Conservation (phyloP, 2,888 invertebrate genomes). For the Ferrisia virgata region DNA sequence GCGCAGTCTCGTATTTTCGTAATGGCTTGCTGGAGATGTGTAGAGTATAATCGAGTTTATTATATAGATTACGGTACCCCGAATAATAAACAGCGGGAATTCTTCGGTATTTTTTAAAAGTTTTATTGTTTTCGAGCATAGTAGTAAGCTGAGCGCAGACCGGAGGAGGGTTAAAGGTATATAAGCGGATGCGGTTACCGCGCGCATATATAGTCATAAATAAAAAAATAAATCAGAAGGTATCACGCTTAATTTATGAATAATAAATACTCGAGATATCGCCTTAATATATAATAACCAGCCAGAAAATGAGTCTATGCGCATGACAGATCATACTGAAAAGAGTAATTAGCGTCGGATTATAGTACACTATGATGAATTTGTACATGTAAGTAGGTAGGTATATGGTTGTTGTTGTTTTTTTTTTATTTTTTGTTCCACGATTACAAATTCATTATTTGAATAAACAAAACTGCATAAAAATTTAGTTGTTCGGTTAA, state of each 20-base stretch:
- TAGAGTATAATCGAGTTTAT: not conserved
- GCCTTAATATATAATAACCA: constrained; percentile 2
- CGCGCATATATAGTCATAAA: not conserved
- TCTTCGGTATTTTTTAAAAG: not conserved
- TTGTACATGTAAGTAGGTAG: too few relatives aligned
- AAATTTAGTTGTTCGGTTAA: too few relatives aligned
- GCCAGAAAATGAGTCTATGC: constrained; percentile 24
- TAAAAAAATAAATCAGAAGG: constrained; percentile 32
- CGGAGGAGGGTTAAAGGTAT: not conserved
- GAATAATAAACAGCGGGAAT: constrained; percentile 29
- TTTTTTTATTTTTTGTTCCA: too few relatives aligned
- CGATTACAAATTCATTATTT: too few relatives aligned
- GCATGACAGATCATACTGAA: constrained; percentile 25
- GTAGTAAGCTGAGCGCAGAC: not conserved
- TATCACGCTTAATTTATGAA: constrained; percentile 28
- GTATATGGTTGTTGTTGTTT: not conserved
- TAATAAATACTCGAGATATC: constrained; percentile 16
- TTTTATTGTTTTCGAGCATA: constrained; percentile 18
- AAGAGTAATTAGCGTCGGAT: constrained; percentile 30
- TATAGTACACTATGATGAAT: not conserved
- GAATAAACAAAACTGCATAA: too few relatives aligned
- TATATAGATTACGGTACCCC: not conserved
- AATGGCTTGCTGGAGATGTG: not conserved
- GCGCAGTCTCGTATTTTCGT: not conserved
- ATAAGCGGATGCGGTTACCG: not conserved